Evolutionary conservation across 2,888 invertebrate genomes (phyloP).

Genomic region (Lasius platythorax): DNA sequence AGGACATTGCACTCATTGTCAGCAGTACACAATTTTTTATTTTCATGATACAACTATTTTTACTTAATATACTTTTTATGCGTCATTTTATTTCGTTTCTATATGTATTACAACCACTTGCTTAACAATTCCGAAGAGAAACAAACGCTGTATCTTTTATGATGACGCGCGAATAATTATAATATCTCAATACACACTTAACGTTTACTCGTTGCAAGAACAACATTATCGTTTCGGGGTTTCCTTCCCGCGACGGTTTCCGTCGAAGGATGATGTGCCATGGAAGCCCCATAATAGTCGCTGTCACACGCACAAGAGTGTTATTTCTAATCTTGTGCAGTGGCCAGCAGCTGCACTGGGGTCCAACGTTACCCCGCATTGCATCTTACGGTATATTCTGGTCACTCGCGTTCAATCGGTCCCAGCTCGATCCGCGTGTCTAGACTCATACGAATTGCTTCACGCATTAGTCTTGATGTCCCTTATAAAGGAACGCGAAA

Average conservation of each 20-base stretch:
- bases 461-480: neutral
- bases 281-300: slow-evolving; percentile 96
- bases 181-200: neutral
- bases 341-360: slow-evolving; percentile 99
- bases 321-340: slow-evolving; percentile 97
- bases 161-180: neutral
- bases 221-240: slow-evolving; percentile 35
- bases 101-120: neutral
- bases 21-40: neutral
- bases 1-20: neutral
- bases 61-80: neutral
- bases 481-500: neutral
- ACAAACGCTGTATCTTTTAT: neutral
- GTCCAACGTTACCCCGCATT: slow-evolving; percentile 85
- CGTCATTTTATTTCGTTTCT: neutral
- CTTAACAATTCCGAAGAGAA: neutral
- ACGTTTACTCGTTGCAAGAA: neutral
- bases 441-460: neutral
- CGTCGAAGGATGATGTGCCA: slow-evolving; percentile 70
- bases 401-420: slow-evolving; percentile 3
- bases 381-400: slow-evolving; percentile 25
- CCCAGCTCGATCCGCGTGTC: neutral
- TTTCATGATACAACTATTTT: neutral
- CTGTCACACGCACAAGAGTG: slow-evolving; percentile 99
- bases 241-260: slow-evolving; percentile 47